These are phyloP conservation scores for Parapristionchus giblindavisi DNA, from an alignment of 2,888 invertebrate species.

Conservation along the genomic window DNA sequence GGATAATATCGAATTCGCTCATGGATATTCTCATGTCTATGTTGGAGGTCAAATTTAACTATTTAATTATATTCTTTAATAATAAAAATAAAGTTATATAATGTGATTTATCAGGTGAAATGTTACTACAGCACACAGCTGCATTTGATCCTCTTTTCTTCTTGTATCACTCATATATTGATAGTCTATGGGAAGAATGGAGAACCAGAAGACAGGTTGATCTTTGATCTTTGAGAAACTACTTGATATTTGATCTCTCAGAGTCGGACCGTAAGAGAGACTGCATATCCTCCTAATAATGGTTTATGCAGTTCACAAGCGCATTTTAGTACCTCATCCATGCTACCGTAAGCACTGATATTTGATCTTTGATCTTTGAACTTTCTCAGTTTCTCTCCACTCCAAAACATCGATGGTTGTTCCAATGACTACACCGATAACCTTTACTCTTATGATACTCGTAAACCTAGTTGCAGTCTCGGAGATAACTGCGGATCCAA, in stretches of 20 bases:
- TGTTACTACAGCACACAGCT: conserved; percentile 19
- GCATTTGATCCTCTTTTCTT: conserved; percentile 32
- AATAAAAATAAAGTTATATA: background rate
- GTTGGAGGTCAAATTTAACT: conserved; percentile 24
- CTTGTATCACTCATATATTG: conserved; percentile 31
- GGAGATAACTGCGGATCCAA: conserved; percentile 30
- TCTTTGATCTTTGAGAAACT: background rate
- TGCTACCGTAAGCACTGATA: conserved; percentile 9
- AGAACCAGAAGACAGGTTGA: background rate
- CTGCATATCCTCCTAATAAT: conserved; percentile 21
- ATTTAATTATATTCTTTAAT: background rate
- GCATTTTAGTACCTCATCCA: conserved; percentile 21
- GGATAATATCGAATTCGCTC: conserved; percentile 33
- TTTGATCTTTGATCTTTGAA: conserved; percentile 17
- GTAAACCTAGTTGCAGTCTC: conserved; percentile 25
- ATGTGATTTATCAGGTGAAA: conserved; percentile 15
- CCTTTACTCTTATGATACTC: conserved; percentile 36
- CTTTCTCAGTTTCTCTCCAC: conserved; percentile 19
- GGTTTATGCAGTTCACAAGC: conserved; percentile 11
- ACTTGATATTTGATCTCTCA: conserved; percentile 16
- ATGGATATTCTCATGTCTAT: conserved; percentile 30
- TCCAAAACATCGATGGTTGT: conserved; percentile 37
- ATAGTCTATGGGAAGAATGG: conserved; percentile 27
- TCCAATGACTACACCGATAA: conserved; percentile 41
- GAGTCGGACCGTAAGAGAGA: background rate